These are phyloP conservation scores for Pammene fasciana DNA, from an alignment of 2,888 invertebrate genomes.

Conservation along the genomic window DNA sequence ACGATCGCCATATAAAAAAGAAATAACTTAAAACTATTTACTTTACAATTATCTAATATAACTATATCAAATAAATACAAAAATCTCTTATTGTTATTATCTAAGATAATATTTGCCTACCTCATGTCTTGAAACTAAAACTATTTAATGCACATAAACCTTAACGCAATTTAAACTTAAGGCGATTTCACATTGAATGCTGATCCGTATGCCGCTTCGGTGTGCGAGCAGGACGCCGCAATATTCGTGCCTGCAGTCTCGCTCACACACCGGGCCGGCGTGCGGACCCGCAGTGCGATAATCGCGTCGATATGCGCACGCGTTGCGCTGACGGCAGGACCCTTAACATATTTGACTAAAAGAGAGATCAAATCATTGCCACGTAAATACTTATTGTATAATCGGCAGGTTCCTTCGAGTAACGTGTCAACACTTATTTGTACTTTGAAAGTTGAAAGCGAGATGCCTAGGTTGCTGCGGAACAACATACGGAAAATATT, in stretches of 20 bases:
- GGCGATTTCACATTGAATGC: no score
- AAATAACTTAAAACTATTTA: constrained; percentile 75
- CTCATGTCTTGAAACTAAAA: constrained; percentile 81
- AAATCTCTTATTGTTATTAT: constrained; percentile 79
- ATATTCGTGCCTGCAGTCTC: no score
- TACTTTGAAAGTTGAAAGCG: constrained; percentile 71
- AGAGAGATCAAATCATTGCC: constrained; percentile 89
- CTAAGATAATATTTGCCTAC: constrained; percentile 81
- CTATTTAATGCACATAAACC: constrained; percentile 77
- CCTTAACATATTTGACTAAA: constrained; percentile 87
- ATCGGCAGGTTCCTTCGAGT: constrained; percentile 62
- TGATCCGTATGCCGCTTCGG: no score
- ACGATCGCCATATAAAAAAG: constrained; percentile 81
- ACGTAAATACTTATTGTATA: constrained; percentile 77
- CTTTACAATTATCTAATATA: constrained; percentile 83
- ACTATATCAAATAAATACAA: constrained; percentile 83
- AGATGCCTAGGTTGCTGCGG: constrained; percentile 49
- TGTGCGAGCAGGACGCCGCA: no score
- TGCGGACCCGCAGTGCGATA: no score
- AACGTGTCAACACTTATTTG: constrained; percentile 66
- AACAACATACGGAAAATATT: constrained; percentile 4
- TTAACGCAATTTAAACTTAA: constrained; percentile 62
- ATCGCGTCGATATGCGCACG: constrained; percentile 51
- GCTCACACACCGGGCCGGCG: no score
- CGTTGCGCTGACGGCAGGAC: constrained; percentile 63